Evolutionary conservation across 2,888 invertebrate genomes (phyloP), one percentile per base, ranked within the genome.

Genomic region (Icerya purchasi): DNA sequence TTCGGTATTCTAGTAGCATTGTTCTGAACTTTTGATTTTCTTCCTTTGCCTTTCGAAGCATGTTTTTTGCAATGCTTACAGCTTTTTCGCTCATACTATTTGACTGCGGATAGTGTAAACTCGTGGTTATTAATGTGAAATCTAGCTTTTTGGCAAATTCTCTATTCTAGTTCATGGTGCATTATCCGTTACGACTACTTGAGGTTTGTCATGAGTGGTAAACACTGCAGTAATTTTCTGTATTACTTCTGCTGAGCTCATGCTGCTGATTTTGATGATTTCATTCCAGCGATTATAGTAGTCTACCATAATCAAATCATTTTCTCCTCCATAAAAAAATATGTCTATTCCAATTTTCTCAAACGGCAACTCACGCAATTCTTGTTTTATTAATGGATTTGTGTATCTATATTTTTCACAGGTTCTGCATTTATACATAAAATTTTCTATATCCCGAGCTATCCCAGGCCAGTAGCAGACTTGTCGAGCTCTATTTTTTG

Each of bases 81-180:
- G n/a, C n/a, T n/a, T n/a, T n/a, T n/a, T 54, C 54, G 22, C 22
- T 22, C 23, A 54, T 20, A 8, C 59, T 57, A 36, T 59, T 59
- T 49, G 20, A 21, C 19, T 58, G 21, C 18, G 59, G 23, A 49
- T 59, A 57, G 14, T 36, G 50, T 2, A 57, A 57, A 57, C 59
- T 59, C 14, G 57, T 19, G 8, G 59, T 59, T n/a, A 58, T 23
- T 19, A 59, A 19, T 3, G 57, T 59, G 21, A 59, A 59, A 59
- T 59, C 54, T 57, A 57, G 58, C 19, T 59, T 24, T 20, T 59
- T 18, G 20, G 59, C 56, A 19, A 59, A 59, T 19, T 59, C 23
- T 23, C 36, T n/a, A 14, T n/a, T 22, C 23, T 23, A 20, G 22
- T 22, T 49, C 58, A 59, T 18, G 59, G 59, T 22, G 58, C 25